Base-by-base conservation (phyloP, 2,888 invertebrate species). In the Chymomyza amoena region DNA sequence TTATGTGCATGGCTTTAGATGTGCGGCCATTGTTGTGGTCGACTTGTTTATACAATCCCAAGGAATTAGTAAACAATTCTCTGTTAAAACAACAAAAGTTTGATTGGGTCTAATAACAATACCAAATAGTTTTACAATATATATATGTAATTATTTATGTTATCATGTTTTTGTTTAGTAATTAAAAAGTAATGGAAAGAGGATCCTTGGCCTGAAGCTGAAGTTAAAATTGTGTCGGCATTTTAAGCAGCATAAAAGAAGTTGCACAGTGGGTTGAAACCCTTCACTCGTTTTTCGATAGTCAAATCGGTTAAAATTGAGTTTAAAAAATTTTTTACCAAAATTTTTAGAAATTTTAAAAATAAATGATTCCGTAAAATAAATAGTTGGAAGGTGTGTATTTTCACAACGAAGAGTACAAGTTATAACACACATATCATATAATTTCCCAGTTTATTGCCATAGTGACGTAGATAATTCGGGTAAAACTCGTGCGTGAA, bases 201-300 rank as follows among this genome's bases (percentile, higher is more conserved):
- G 39, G 1, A 9, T 9, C 69, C 79, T 63, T 76, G 77, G 63
- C 65, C 25, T 56, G 69, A 59, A 61, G 57, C 66, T 64, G 69
- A 77, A 77, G 76, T 79, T 77, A 73, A 77, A 77, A 77, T 4
- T 79, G 72, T 76, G 76, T 64, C 70, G 72, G 64, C 79, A 64
- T 70, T 77, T 71, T 69, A 36, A 70, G 57, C 72, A 54, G 50
- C 59, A 25, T 57, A 16, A 50, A 32, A 45, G 54, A n/a, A 54
- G 7, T 0, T 10, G 50, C 52, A 57, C 68, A 39, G 68, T 65
- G 70, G 68, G 52, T 56, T 3, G 13, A 15, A 45, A 3, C 36
- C 1, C 36, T 9, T 1, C 7, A 36, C 25, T 9, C 36, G 6
- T 7, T 36, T 36, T 45, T 45, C 13, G 9, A 32, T 7, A 1